Conservation (phyloP, 2,888 invertebrate genomes). For the Parthenolecanium corni region DNA sequence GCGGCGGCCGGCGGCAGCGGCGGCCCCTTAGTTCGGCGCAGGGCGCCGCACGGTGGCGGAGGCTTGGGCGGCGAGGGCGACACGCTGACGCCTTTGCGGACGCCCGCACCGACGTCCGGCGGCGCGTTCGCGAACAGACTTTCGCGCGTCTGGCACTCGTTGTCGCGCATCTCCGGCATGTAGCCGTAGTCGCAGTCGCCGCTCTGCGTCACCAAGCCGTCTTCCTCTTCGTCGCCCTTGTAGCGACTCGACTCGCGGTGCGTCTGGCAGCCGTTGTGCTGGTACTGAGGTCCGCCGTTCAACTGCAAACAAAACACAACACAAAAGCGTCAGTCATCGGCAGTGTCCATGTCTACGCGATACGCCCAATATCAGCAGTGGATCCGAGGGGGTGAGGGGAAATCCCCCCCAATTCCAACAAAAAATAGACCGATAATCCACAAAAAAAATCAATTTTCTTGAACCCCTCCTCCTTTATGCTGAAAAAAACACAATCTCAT, state of each 20-base stretch:
- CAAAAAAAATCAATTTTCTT: no score
- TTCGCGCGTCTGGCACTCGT: constrained; percentile 72
- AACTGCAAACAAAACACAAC: constrained; percentile 7
- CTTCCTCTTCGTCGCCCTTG: constrained; percentile 32
- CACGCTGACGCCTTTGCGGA: constrained; percentile 26
- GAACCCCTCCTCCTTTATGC: no score
- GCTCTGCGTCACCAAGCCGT: constrained; percentile 27
- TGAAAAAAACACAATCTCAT: no score
- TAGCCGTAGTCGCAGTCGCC: constrained; percentile 26
- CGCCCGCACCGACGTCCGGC: not conserved
- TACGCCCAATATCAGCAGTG: no score
- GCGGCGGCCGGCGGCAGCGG: constrained; percentile 35
- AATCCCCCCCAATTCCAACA: no score
- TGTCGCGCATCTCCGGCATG: constrained; percentile 49
- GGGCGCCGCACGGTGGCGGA: constrained; percentile 39
- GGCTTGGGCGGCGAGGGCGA: constrained; percentile 34
- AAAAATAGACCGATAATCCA: no score
- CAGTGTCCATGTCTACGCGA: no score
- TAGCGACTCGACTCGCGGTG: constrained; percentile 1
- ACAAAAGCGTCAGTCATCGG: no score
- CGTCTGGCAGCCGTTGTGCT: not conserved
- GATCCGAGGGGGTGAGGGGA: no score
- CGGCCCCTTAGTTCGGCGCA: constrained; percentile 32
- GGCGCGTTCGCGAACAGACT: constrained; percentile 47
- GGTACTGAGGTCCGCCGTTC: constrained; percentile 20